Base-by-base conservation (phyloP, 2,113 vertebrate genomes). In the Ariopsis seemanni region DNA sequence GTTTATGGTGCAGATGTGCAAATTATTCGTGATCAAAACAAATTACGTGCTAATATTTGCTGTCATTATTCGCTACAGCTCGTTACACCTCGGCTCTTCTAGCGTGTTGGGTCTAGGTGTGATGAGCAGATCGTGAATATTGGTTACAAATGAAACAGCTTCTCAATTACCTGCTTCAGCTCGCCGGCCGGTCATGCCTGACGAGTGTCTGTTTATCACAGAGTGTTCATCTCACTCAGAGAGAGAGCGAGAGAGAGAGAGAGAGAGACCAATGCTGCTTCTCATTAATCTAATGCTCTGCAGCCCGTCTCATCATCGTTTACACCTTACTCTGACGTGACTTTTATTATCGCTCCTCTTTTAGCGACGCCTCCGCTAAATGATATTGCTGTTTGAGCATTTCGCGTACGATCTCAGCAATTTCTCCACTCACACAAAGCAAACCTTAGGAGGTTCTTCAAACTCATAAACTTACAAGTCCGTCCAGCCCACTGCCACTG, bases 251-350 rank as follows among this genome's bases (percentile, higher is more conserved):
- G 27, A 60, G 63, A 57, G 42, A 52, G 58, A 63, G 50, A 79
- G 17, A 67, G 63, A 60, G 1, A 79, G 82, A 55, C 55, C 11
- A 69, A 58, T 65, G 60, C 82, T 80, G 83, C 27, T 79, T 86
- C 85, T 84, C 80, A 84, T 84, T 89, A 89, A 86, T 89, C 82
- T 89, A 89, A 89, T 84, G 88, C 81, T 80, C 82, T 83, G 75
- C 50, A 25, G 85, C 81, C 52, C 85, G 85, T 27, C 85, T 89
- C 88, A 86, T 89, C 88, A 83, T 86, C 85, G 72, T 83, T 78
- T 83, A 58, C 57, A 82, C 83, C 81, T 86, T 83, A 89, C n/a
- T 83, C 88, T 60, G 50, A 18, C 71, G 25, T 83, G 80, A 71
- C 85, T 86, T 86, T 86, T 89, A 84, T 89, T 87, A 89, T 15